phyloP scores from a whole-genome alignment of 2,113 vertebrate genomes.

The Mixornis gularis region DNA sequence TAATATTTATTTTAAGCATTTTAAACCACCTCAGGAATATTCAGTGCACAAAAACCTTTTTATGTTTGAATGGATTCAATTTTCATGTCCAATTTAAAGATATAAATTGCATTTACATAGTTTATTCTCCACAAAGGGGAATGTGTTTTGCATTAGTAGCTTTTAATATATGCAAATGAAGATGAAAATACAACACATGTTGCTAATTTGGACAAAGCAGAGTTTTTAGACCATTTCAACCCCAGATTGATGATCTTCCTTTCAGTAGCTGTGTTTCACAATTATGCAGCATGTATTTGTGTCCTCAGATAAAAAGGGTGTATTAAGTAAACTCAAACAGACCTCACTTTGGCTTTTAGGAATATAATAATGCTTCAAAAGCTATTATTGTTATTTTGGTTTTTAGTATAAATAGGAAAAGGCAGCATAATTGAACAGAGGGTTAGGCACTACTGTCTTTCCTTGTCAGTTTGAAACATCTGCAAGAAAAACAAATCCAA shows the following conservation, averaged over 20 bases:
- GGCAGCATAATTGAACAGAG: neutral
- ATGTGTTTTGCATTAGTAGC: conserved; percentile 56
- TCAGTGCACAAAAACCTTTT: conserved; percentile 67
- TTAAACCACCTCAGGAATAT: conserved; percentile 70
- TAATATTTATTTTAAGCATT: conserved; percentile 72
- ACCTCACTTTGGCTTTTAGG: neutral
- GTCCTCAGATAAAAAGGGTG: neutral
- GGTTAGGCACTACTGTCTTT: neutral
- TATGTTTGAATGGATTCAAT: conserved; percentile 67
- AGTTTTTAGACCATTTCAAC: conserved; percentile 43
- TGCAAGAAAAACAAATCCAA: neutral
- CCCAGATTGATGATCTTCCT: neutral
- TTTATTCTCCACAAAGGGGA: conserved; percentile 55
- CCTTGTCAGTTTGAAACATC: neutral
- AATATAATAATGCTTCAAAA: conserved; percentile 29
- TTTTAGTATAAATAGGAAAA: conserved; percentile 17
- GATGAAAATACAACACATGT: conserved; percentile 22
- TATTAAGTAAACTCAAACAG: conserved; percentile 7
- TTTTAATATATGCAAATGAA: conserved; percentile 66
- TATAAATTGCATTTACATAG: conserved; percentile 76
- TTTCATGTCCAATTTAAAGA: conserved; percentile 66
- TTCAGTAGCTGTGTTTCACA: conserved; percentile 20
- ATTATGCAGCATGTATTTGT: neutral
- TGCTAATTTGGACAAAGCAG: conserved; percentile 60
- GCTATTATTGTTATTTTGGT: neutral